phyloP scores from a whole-genome alignment of 2,888 invertebrate species.

The Heliconius ethilla region DNA sequence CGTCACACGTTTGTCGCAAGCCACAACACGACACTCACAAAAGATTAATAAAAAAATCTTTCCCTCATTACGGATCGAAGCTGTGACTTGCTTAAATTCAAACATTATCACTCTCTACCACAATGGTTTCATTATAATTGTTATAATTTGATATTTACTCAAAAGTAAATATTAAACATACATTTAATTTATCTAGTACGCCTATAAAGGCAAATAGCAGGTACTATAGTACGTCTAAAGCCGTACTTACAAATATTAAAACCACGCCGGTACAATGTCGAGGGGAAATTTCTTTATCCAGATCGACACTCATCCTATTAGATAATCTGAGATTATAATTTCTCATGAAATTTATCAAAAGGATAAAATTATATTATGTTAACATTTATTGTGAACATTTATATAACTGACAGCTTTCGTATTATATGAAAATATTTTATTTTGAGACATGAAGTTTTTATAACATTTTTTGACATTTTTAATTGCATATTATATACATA shows the following conservation, averaged over 20 bases:
- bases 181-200: neutral
- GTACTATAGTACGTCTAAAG: neutral
- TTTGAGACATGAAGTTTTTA: neutral
- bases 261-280: neutral
- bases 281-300: slow-evolving; percentile 27
- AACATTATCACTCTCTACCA: no score
- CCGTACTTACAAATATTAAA: neutral
- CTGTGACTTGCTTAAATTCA: no score
- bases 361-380: slow-evolving; percentile 3
- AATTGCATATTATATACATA: no score
- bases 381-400: neutral
- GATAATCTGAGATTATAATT: slow-evolving; percentile 27
- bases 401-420: neutral
- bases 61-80: no score
- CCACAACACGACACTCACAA: no score
- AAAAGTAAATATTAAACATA: neutral
- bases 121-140: no score
- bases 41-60: no score
- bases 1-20: no score
- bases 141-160: no score
- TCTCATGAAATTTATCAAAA: slow-evolving; percentile 23
- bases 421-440: neutral
- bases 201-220: no score
- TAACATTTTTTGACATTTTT: no score
- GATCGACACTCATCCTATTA: slow-evolving; percentile 30